Evolutionary conservation across 2,113 vertebrate genomes (phyloP).

Genomic region (Eclectus roratus): DNA sequence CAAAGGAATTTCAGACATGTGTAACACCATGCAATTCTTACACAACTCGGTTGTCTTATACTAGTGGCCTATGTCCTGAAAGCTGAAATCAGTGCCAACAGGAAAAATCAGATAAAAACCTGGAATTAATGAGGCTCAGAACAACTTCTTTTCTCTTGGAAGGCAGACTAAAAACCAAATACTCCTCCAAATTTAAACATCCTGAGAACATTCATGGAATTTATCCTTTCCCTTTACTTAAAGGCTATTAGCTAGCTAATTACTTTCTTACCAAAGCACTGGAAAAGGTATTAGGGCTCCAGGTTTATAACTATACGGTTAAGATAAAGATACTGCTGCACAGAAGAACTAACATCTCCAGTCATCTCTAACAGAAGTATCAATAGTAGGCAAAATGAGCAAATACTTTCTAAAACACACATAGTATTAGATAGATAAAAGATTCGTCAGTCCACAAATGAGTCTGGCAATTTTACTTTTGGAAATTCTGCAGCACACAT

Average conservation of each 20-base stretch:
- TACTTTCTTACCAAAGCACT: neutral
- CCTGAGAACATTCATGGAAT: neutral
- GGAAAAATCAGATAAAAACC: neutral
- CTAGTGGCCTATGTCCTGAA: neutral
- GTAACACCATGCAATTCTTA: neutral
- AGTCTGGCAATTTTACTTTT: neutral
- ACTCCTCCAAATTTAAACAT: neutral
- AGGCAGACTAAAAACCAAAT: neutral
- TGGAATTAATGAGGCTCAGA: neutral
- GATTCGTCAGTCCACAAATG: neutral
- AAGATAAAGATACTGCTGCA: neutral
- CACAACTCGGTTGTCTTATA: neutral
- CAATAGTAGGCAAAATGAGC: neutral
- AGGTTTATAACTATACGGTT: neutral
- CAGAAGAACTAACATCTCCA: neutral
- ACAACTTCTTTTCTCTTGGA: neutral
- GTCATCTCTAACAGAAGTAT: neutral
- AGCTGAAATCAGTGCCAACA: neutral
- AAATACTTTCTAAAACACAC: neutral
- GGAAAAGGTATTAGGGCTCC: neutral
- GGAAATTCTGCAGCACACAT: neutral
- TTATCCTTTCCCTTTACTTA: neutral
- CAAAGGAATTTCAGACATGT: neutral
- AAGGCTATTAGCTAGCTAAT: neutral
- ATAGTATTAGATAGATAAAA: neutral